A percentile compares a stretch with the other conserved stretches of the same genome.
phyloP scores from a whole-genome alignment of 2,888 invertebrate genomes.

The Gastracanthus pulcherrimus region DNA sequence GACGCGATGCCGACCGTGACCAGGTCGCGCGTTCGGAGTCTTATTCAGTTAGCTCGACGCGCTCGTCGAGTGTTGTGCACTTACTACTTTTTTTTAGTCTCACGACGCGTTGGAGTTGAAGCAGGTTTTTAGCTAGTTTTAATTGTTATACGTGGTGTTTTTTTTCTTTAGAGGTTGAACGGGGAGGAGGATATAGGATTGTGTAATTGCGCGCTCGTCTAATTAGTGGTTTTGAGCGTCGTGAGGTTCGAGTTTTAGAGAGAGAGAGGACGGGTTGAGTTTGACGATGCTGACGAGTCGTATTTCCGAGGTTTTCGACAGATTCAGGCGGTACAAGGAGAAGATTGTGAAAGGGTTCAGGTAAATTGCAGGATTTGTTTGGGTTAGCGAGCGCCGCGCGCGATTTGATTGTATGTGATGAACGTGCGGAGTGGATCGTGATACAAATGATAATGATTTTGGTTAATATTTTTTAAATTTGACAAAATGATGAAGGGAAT shows the following conservation, averaged over 20 bases:
- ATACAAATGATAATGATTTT: too few species aligned
- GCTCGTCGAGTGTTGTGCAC: not conserved
- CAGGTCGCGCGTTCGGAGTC: not conserved
- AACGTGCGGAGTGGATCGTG: not conserved
- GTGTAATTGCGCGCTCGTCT: too few species aligned
- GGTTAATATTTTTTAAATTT: too few species aligned
- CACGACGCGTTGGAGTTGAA: too few species aligned
- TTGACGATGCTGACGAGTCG: not conserved
- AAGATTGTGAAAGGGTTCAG: conserved; percentile 18
- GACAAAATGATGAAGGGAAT: too few species aligned
- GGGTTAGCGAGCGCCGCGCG: too few species aligned
- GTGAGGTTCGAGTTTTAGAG: not conserved
- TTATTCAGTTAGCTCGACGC: conserved; percentile 25
- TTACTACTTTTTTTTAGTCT: too few species aligned
- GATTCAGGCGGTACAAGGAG: conserved; percentile 1
- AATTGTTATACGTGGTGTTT: too few species aligned
- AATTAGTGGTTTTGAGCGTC: not conserved
- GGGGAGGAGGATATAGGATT: too few species aligned
- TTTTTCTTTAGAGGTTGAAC: not conserved
- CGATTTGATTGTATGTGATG: not conserved
- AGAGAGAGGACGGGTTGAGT: too few species aligned
- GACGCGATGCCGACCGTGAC: conserved; percentile 22
- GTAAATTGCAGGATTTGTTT: not conserved
- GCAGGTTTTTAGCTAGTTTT: too few species aligned
- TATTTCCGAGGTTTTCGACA: conserved; percentile 3